Evolutionary conservation across 1,140 invertebrate genomes (phyloP).

Genomic region (Hyphantria cunea): DNA sequence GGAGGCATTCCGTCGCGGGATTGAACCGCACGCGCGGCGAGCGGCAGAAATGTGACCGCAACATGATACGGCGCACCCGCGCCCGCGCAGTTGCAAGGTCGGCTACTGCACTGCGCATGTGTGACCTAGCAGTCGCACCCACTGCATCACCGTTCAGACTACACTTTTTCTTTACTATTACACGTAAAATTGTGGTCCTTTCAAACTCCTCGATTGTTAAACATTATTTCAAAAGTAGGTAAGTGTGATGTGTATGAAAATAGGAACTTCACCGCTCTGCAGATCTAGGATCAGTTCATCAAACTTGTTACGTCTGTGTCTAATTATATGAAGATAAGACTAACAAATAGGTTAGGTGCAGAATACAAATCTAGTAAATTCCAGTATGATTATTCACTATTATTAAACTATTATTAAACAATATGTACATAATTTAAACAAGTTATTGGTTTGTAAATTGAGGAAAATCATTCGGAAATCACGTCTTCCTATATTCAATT

Average conservation of each 20-base stretch:
- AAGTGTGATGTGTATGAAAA: too few relatives aligned
- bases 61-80: constrained; percentile 55
- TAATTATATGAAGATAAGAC: background rate
- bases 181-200: background rate
- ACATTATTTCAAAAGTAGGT: too few relatives aligned
- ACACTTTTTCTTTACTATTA: background rate
- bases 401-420: too few relatives aligned
- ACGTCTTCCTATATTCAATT: background rate
- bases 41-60: constrained; percentile 72
- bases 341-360: too few relatives aligned
- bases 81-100: constrained; percentile 63
- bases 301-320: background rate
- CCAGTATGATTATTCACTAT: background rate
- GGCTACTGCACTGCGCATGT: constrained; percentile 75
- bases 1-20: constrained; percentile 71
- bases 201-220: background rate
- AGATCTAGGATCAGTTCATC: too few relatives aligned
- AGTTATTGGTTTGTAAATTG: background rate
- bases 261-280: too few relatives aligned
- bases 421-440: background rate
- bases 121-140: constrained; percentile 44
- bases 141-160: background rate
- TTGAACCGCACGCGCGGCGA: constrained; percentile 71
- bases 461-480: background rate
- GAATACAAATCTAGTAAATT: background rate